phyloP scores from a whole-genome alignment of 2,797 vertebrate genomes.

The Darevskia nairensis region DNA sequence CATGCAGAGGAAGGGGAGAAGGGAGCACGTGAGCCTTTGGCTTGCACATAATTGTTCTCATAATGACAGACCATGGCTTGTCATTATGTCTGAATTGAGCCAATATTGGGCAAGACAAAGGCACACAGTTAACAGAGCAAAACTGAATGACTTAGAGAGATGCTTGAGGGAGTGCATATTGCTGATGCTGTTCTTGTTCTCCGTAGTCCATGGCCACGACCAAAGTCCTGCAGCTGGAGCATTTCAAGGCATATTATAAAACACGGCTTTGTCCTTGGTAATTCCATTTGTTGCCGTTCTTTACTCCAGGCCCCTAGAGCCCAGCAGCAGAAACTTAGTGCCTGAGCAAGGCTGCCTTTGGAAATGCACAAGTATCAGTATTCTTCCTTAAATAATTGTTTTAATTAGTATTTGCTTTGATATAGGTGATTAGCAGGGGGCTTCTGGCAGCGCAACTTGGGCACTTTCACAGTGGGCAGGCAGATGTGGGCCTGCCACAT shows the following conservation, averaged over 20 bases:
- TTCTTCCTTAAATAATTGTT: slow-evolving; percentile 56
- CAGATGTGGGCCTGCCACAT: background rate
- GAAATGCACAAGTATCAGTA: slow-evolving; percentile 27
- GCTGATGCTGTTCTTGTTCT: background rate
- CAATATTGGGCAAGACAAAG: background rate
- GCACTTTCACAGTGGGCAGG: slow-evolving; percentile 43
- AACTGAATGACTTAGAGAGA: background rate
- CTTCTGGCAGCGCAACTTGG: slow-evolving; percentile 46
- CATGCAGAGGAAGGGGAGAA: background rate
- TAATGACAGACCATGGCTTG: background rate
- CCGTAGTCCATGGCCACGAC: background rate
- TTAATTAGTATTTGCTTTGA: slow-evolving; percentile 56
- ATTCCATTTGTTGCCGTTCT: fast-evolving
- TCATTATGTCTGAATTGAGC: background rate
- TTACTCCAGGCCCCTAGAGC: fast-evolving
- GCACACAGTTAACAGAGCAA: background rate
- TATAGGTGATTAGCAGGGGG: slow-evolving; percentile 49
- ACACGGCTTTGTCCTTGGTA: background rate
- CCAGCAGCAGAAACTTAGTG: background rate
- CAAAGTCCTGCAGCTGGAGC: fast-evolving
- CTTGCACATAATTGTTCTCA: background rate
- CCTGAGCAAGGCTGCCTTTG: background rate
- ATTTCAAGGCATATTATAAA: background rate
- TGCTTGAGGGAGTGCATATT: background rate
- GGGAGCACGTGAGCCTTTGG: background rate